Evolutionary conservation across 2,797 vertebrate genomes (phyloP).

Genomic region (Fistularia commersonii): DNA sequence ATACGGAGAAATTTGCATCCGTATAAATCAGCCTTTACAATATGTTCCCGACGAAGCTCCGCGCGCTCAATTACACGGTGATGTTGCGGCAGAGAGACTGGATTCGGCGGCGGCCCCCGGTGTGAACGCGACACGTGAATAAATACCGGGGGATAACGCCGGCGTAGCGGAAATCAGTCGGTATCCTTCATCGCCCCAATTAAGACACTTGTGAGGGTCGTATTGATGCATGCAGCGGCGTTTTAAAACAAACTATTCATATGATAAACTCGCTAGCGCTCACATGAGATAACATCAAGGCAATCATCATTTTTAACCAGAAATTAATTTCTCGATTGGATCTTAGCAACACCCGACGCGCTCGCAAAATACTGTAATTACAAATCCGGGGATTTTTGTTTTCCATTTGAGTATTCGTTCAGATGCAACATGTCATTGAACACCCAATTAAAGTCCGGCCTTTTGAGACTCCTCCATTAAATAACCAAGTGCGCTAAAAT

Average conservation of each 20-base stretch:
- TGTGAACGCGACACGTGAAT: conserved; percentile 43
- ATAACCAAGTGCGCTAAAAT: too few relatives aligned
- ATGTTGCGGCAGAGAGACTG: conserved; percentile 38
- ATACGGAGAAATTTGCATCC: conserved; percentile 8
- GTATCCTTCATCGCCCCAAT: conserved; percentile 60
- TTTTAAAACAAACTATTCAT: conserved; percentile 65
- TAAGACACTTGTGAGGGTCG: conserved; percentile 57
- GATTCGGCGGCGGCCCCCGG: conserved; percentile 28
- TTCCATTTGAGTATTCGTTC: conserved; percentile 19
- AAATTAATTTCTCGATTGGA: conserved; percentile 33
- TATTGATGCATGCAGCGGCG: conserved; percentile 52
- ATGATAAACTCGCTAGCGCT: conserved; percentile 53
- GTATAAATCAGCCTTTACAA: conserved; percentile 25
- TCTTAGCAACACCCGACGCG: conserved; percentile 18
- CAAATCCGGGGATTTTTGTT: conserved; percentile 18
- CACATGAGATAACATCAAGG: conserved; percentile 46
- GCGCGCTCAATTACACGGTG: conserved; percentile 33
- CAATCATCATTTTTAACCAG: conserved; percentile 40
- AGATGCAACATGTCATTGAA: conserved; percentile 18
- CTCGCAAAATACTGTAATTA: conserved; percentile 40
- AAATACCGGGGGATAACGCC: conserved; percentile 40
- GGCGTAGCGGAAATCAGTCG: conserved; percentile 33
- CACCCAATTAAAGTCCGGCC: conserved; percentile 26
- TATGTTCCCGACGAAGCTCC: conserved; percentile 21
- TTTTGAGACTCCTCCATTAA: too few relatives aligned